phyloP scores from a whole-genome alignment of 2,797 vertebrate genomes.

The Molothrus aeneus region DNA sequence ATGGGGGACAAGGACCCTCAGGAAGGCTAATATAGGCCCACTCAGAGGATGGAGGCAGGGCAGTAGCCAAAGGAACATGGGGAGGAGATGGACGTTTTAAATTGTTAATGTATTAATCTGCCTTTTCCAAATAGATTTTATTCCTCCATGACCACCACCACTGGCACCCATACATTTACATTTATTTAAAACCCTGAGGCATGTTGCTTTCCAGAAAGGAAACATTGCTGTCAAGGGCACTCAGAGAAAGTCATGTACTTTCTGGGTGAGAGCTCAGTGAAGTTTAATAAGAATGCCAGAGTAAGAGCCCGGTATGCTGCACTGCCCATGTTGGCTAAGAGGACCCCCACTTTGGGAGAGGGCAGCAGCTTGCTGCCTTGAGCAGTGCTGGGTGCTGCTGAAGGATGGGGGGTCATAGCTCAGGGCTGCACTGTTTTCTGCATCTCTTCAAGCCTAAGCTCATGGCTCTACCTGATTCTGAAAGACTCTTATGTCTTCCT shows the following conservation, averaged over 20 bases:
- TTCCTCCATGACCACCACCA: not conserved
- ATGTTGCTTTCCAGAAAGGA: not conserved
- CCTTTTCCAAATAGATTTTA: not conserved
- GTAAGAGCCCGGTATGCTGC: rapidly evolving
- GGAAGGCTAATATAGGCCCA: not conserved
- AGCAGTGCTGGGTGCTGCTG: not conserved
- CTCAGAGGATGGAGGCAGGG: not conserved
- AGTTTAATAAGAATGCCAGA: not conserved
- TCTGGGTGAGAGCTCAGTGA: not conserved
- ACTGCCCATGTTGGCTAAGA: not conserved
- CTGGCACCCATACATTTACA: not conserved
- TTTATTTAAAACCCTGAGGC: constrained; percentile 25
- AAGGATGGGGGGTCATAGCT: not conserved
- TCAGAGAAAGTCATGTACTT: not conserved
- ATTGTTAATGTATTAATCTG: constrained; percentile 26
- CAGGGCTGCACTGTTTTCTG: not conserved
- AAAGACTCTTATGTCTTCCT: not conserved
- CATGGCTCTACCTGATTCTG: not conserved
- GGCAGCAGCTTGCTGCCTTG: not conserved
- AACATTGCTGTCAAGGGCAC: constrained; percentile 11
- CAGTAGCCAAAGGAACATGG: not conserved
- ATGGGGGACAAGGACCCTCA: rapidly evolving
- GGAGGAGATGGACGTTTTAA: not conserved
- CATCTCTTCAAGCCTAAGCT: not conserved
- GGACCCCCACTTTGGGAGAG: rapidly evolving